Evolutionary conservation across 2,797 vertebrate species (phyloP).

Genomic region (Gila robusta): DNA sequence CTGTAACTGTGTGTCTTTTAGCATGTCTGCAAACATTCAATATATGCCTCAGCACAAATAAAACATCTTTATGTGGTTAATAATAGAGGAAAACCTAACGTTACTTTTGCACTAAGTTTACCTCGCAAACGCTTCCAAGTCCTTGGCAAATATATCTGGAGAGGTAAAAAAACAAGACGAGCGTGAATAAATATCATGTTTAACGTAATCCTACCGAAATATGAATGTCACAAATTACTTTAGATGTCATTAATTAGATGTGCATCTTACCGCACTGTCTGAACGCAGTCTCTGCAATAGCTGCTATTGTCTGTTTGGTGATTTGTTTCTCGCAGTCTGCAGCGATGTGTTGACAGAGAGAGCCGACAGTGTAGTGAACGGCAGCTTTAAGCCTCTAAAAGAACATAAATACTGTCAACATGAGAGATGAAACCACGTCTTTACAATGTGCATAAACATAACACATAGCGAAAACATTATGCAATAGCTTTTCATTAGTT

Average conservation of each 20-base stretch:
- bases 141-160: constrained; percentile 91
- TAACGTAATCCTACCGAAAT: neutral
- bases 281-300: constrained; percentile 88
- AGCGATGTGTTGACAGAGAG: constrained; percentile 79
- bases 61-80: neutral
- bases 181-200: neutral
- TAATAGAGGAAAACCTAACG: neutral
- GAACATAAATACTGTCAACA: neutral
- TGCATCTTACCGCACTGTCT: constrained; percentile 86
- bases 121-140: constrained; percentile 95
- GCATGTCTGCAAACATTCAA: constrained; percentile 82
- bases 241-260: no score
- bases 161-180: constrained; percentile 62
- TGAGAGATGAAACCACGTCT: neutral
- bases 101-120: constrained; percentile 62
- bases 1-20: constrained; percentile 87
- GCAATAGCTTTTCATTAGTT: neutral
- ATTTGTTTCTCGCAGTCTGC: constrained; percentile 77
- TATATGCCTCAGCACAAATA: neutral
- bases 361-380: constrained; percentile 86
- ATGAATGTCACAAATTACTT: neutral
- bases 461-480: neutral
- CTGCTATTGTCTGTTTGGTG: constrained; percentile 85
- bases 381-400: constrained; percentile 89
- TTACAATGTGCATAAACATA: neutral